Base-by-base conservation (phyloP, 2,797 vertebrate species). In the Malacoraja senta region DNA sequence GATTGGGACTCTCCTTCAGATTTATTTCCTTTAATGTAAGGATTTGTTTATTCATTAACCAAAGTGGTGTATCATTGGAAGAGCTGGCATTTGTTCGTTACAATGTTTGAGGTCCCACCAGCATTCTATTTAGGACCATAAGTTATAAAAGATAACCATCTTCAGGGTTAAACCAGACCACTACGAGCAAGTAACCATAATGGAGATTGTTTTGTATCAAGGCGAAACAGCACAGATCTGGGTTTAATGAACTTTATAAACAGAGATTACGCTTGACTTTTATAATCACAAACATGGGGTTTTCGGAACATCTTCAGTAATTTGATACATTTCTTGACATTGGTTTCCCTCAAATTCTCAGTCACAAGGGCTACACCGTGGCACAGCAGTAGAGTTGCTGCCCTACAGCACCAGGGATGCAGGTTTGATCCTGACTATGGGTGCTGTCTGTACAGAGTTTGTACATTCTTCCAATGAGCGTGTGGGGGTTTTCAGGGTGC, bases 281-380 rank as follows among this genome's bases (percentile, higher is more conserved):
- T n/a, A 32, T 32, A 88, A 88, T 88, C 83, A 88, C 26, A 65
- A 88, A 65, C 83, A 88, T n/a, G 19, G 83, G 58, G 61, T 32
- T 86, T 88, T 24, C 58, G 65, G 83, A 63, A 21, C 8, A 17
- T 88, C 61, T 88, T 65, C n/a, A 32, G 15, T 65, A 84, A 84
- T 84, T 61, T 84, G 53, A 84, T n/a, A 88, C 29, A 8, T 6
- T 88, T 58, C 29, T 88, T 61, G 29, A 65, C 61, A 32, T 88
- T 65, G 58, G 17, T 63, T 61, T 32, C 29, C 61, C 61, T 65
- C 29, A 88, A 32, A 32, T 32, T 88, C 19, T 65, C 29, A 32
- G 61, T 65, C 13, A 19, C 83, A 32, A 65, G 58, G 81, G n/a
- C 12, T 61, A 1, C 12, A 61, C 24, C 44, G 4, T 53, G 4